A percentile compares a stretch with the other conserved stretches of the same genome.
Evolutionary conservation across 2,113 vertebrate species (phyloP).

Genomic region (Planiliza haematocheilus): DNA sequence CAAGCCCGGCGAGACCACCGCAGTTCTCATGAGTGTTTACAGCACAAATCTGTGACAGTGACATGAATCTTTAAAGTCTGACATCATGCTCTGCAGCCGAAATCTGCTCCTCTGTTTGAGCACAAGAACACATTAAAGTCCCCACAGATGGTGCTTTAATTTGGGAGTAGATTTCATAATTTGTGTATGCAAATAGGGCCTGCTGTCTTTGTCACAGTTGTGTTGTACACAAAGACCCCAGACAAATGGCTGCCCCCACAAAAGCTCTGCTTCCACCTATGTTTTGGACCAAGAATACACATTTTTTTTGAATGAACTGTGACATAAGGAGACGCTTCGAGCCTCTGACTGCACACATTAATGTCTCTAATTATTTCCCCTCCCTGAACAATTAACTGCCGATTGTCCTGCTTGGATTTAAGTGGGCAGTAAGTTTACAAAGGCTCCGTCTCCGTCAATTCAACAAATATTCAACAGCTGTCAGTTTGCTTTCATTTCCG

Average conservation of each 20-base stretch:
- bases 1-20: neutral
- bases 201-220: neutral
- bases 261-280: too few species aligned
- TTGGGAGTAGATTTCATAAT: slow-evolving; percentile 10
- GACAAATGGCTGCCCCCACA: slow-evolving; percentile 28
- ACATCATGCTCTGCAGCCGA: slow-evolving; percentile 13
- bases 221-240: neutral
- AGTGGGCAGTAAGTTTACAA: slow-evolving; percentile 9
- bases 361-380: neutral
- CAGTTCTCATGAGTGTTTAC: slow-evolving; percentile 12
- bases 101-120: slow-evolving; percentile 7
- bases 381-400: neutral
- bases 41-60: neutral
- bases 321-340: slow-evolving; percentile 18
- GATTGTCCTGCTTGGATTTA: neutral
- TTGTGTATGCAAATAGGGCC: slow-evolving; percentile 29
- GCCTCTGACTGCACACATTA: slow-evolving; percentile 33
- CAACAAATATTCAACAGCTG: slow-evolving; percentile 70
- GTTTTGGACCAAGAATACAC: too few species aligned
- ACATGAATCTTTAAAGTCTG: slow-evolving; percentile 7
- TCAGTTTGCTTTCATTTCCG: slow-evolving; percentile 49
- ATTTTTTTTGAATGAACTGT: slow-evolving; percentile 63
- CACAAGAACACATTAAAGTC: slow-evolving; percentile 7
- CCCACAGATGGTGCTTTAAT: slow-evolving; percentile 39
- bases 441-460: slow-evolving; percentile 7